Evolutionary conservation across 2,888 invertebrate genomes (phyloP).

Genomic region (Ischnus inquisitorius): DNA sequence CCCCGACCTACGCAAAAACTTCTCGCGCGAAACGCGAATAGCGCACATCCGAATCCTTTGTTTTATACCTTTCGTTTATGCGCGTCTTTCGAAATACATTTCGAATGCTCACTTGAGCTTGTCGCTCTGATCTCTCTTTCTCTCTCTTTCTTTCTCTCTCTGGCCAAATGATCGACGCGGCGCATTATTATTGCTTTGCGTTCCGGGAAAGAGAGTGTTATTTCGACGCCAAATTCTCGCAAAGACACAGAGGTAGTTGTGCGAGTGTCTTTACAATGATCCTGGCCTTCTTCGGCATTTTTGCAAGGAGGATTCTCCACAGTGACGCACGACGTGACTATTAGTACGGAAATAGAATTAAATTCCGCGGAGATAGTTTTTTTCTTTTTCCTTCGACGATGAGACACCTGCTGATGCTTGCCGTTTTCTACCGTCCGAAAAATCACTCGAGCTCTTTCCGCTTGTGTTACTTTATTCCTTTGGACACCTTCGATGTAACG

Average conservation of each 20-base stretch:
- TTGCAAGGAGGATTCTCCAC: neutral
- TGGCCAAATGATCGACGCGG: slow-evolving; percentile 42
- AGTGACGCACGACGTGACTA: slow-evolving; percentile 41
- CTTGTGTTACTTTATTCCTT: slow-evolving; percentile 23
- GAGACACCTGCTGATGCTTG: slow-evolving; percentile 26
- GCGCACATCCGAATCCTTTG: slow-evolving; percentile 28
- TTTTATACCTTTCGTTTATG: slow-evolving; percentile 31
- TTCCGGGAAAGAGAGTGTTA: slow-evolving; percentile 48
- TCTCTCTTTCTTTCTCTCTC: neutral
- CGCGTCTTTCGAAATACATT: slow-evolving; percentile 40
- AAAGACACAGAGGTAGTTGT: neutral
- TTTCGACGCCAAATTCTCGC: slow-evolving; percentile 44
- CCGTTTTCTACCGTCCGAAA: slow-evolving; percentile 9
- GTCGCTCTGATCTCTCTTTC: neutral
- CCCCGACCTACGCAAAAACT: slow-evolving; percentile 63
- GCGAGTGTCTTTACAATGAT: neutral
- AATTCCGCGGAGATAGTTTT: slow-evolving; percentile 14
- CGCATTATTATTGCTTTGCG: slow-evolving; percentile 28
- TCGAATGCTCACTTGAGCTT: neutral
- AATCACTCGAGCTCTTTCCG: neutral
- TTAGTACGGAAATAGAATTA: slow-evolving; percentile 52
- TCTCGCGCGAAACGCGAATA: neutral
- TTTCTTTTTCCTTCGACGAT: neutral
- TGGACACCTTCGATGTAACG: slow-evolving; percentile 21
- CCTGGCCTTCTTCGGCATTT: slow-evolving; percentile 49